Evolutionary conservation across 2,888 invertebrate genomes (phyloP), one percentile per base, ranked within the genome.

Genomic region (Physocephala rufipes): DNA sequence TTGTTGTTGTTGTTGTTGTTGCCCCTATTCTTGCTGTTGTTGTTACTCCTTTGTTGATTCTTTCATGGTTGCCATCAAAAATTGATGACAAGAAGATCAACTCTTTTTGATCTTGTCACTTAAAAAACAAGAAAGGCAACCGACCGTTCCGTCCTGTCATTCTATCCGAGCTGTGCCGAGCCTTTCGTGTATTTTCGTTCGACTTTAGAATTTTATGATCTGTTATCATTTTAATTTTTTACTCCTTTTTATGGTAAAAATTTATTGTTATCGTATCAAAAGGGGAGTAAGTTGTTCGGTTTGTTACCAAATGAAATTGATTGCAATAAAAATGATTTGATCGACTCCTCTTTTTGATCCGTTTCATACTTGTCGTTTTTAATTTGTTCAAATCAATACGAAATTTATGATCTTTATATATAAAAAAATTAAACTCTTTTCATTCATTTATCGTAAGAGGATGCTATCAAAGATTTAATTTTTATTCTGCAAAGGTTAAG

Each of bases 151-250:
- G 36, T 36, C n/a, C 36, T 36, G 36, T 36, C 36, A 36, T 4
- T 36, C 36, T 9, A 9, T 36, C 36, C 36, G 36, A 7, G 4
- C 36, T 9, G 36, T 36, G 5, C 36, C 36, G 36, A 9, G 36
- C 36, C 36, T 36, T 36, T 36, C 36, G 36, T 36, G 36, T 36
- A 9, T 79, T 78, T 79, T 76, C 79, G 72, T 68, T 71, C 71
- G 70, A 74, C 70, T 66, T 58, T 36, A 36, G 36, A 21, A 55
- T 45, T 77, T 80, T 80, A 80, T 78, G 78, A 79, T 75, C 78
- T 77, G 79, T 76, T 76, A 78, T 79, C 74, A 79, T 78, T 77
- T 76, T 74, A 73, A 58, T 63, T 63, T 67, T 58, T 58, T 58
- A 45, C n/a, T 65, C 59, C 59, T 30, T 45, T 53, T 53, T 71